These are phyloP conservation scores for Hydrocynus forskahlii DNA, from an alignment of 2,797 vertebrate species.

Conservation along the genomic window DNA sequence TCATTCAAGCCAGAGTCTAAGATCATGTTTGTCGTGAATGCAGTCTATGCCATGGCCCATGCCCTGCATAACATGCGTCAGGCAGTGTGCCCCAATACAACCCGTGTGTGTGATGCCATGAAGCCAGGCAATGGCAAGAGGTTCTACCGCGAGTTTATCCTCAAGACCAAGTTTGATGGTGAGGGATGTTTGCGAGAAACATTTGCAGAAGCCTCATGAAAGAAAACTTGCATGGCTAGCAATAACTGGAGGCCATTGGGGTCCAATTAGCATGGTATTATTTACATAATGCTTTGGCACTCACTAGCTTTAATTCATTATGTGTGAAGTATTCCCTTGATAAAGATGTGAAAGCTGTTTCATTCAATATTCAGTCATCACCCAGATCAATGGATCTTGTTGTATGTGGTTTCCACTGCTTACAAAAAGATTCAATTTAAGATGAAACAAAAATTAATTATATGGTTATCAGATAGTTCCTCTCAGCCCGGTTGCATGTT, in stretches of 20 bases:
- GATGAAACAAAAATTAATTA: constrained; percentile 34
- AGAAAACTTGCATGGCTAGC: neutral
- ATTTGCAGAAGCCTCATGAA: neutral
- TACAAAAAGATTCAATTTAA: constrained; percentile 17
- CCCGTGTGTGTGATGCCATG: constrained; percentile 89
- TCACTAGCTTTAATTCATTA: constrained; percentile 27
- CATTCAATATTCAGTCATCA: neutral
- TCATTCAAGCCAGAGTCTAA: constrained; percentile 96
- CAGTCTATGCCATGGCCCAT: constrained; percentile 94
- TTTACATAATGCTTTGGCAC: constrained; percentile 26
- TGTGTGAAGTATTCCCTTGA: constrained; percentile 5
- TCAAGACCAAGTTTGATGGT: constrained; percentile 97
- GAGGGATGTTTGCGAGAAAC: constrained; percentile 63
- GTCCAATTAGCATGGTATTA: neutral
- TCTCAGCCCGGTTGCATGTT: neutral
- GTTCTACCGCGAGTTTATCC: constrained; percentile 96
- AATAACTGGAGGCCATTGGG: neutral
- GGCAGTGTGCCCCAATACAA: constrained; percentile 89
- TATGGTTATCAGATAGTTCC: constrained; percentile 26
- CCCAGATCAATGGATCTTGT: constrained; percentile 7
- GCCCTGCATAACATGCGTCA: constrained; percentile 94
- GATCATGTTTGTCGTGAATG: constrained; percentile 97
- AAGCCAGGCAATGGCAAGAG: constrained; percentile 91
- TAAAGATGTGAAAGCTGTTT: constrained; percentile 2
- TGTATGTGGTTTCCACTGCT: constrained; percentile 5